Evolutionary conservation across 2,888 invertebrate genomes (phyloP).

Genomic region (Drosophila bunnanda): DNA sequence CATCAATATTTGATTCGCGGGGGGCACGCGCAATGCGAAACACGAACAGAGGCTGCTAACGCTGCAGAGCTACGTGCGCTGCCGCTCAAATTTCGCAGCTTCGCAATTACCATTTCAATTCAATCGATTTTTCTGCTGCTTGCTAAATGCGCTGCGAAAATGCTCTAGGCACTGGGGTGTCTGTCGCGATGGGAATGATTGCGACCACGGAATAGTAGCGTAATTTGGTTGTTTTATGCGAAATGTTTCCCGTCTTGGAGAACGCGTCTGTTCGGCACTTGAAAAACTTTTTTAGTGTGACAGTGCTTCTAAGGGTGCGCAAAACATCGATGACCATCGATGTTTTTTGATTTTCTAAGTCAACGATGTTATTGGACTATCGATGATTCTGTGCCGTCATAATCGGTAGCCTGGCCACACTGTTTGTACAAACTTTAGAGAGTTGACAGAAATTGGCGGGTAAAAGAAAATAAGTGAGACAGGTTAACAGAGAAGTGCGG

Average conservation of each 20-base stretch:
- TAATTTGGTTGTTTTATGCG: constrained; percentile 27
- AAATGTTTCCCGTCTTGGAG: constrained; percentile 13
- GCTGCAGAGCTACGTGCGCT: constrained; percentile 48
- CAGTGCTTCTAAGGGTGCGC: no score
- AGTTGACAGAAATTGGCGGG: no score
- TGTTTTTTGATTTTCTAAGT: no score
- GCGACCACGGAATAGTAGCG: constrained; percentile 46
- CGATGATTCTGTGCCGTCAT: no score
- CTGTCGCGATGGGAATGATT: constrained; percentile 68
- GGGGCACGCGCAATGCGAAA: constrained; percentile 75
- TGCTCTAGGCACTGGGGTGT: constrained; percentile 56
- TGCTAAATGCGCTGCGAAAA: constrained; percentile 46
- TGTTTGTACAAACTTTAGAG: no score
- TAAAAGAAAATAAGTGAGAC: no score
- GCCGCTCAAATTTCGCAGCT: constrained; percentile 33
- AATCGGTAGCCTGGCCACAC: no score
- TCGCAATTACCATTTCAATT: constrained; percentile 69
- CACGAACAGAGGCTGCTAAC: constrained; percentile 25
- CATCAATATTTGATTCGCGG: constrained; percentile 53
- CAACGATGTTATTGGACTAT: no score
- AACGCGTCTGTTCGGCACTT: constrained; percentile 33
- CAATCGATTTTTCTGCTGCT: constrained; percentile 70
- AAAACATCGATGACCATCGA: no score
- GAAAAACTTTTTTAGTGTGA: constrained; percentile 11
- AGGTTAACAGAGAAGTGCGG: no score